Evolutionary conservation across 2,888 invertebrate species (phyloP).

Genomic region (Neoaliturus tenellus): DNA sequence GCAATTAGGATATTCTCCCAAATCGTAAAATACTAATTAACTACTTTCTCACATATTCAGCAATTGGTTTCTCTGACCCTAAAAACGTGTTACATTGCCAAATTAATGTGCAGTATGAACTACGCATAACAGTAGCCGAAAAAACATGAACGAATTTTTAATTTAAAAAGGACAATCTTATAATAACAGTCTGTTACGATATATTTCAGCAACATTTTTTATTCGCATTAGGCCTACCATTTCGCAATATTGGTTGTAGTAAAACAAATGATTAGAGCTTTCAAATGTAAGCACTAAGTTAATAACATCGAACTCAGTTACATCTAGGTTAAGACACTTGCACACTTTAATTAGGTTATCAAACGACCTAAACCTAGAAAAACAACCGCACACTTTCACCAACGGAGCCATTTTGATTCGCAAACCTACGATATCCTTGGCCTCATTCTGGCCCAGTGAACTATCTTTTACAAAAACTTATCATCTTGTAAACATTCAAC

Average conservation of each 20-base stretch:
- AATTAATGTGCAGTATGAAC: background rate
- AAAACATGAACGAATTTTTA: too few relatives aligned
- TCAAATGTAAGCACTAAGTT: too few relatives aligned
- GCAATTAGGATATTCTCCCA: slow-evolving; percentile 1
- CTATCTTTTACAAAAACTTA: background rate
- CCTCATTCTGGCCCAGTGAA: background rate
- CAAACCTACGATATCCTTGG: slow-evolving; percentile 43
- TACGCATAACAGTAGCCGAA: too few relatives aligned
- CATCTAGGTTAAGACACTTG: slow-evolving; percentile 31
- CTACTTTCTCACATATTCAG: background rate
- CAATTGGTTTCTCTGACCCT: background rate
- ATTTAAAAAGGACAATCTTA: too few relatives aligned
- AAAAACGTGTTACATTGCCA: background rate
- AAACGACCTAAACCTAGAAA: slow-evolving; percentile 48
- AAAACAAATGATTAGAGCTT: too few relatives aligned
- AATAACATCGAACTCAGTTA: too few relatives aligned
- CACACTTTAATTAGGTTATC: slow-evolving; percentile 42
- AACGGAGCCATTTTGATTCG: slow-evolving; percentile 47
- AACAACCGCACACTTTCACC: slow-evolving; percentile 43
- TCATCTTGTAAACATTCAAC: too few relatives aligned
- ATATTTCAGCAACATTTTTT: too few relatives aligned
- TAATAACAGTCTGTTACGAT: too few relatives aligned
- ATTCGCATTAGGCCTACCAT: too few relatives aligned
- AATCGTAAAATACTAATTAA: slow-evolving; percentile 14
- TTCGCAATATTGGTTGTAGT: too few relatives aligned